Evolutionary conservation across 2,888 invertebrate genomes (phyloP), one percentile per base, ranked within the genome.

Genomic region (Zaprionus bogoriensis): DNA sequence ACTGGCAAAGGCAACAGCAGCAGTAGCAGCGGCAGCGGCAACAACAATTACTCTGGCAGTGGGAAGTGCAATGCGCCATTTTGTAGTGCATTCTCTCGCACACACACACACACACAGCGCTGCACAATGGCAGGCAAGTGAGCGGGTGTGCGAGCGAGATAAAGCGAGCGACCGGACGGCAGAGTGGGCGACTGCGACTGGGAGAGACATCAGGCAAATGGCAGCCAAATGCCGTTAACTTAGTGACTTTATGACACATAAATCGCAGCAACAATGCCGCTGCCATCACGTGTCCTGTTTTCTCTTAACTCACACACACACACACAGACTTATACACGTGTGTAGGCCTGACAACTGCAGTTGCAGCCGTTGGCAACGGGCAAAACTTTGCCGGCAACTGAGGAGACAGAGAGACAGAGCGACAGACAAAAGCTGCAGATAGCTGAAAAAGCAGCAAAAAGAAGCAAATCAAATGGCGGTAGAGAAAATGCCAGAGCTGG

Each of bases 241-340:
- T 87, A 89, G 87, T 89, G 89, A 89, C 89, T 89, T 89, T 89
- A 88, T 89, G 89, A 89, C 89, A 89, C 89, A 89, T 88, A 89
- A 89, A 89, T 89, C 75, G 85, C 70, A 65, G 86, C 68, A 75
- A 67, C 71, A 71, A 80, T 77, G 53, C 72, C 41, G 53, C 51
- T 71, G 52, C 38, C 54, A 55, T 53, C 51, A 66, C 62, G 57
- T 63, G 69, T 74, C 72, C 82, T 71, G 53, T 51, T 39, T 54
- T 39, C 47, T 22, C 41, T 22, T 14, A 54, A 46, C 7, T 46
- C 0, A 36, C 5, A 38, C 20, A 54, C 7, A 44, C 4, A 19
- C 6, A 36, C 27, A 25, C 25, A 50, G 12, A 44, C 14, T n/a
- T 23, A 38, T 1, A 12, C 20, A 30, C 9, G 30, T n/a, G 50